Evolutionary conservation across 2,797 vertebrate species (phyloP).

Genomic region (Dicrostonyx torquatus): DNA sequence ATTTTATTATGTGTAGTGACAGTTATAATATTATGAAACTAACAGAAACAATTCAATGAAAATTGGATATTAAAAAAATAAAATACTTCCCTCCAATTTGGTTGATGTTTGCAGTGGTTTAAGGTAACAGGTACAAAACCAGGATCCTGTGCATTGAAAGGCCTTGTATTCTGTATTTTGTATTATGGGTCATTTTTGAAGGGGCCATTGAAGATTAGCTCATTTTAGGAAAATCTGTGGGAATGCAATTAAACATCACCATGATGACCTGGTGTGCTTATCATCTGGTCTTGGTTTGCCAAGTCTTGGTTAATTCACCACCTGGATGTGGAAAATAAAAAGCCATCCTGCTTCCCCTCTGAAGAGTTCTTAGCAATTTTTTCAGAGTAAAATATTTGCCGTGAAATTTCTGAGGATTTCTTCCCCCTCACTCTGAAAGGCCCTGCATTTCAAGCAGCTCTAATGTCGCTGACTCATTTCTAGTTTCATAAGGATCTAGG

Average conservation of each 20-base stretch:
- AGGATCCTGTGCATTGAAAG: background rate
- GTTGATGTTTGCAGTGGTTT: background rate
- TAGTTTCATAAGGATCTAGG: conserved; percentile 76
- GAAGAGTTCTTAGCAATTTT: conserved; percentile 74
- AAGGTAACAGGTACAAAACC: background rate
- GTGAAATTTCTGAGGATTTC: conserved; percentile 77
- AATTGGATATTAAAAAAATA: background rate
- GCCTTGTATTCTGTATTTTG: background rate
- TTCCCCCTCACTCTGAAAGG: conserved; percentile 67
- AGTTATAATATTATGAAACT: background rate
- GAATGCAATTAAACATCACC: background rate
- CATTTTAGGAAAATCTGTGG: conserved; percentile 3
- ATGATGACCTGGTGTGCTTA: background rate
- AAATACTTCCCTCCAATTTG: background rate
- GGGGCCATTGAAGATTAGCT: background rate
- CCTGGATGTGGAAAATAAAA: conserved; percentile 57
- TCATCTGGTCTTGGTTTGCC: background rate
- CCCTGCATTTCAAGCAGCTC: conserved; percentile 77
- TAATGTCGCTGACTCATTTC: conserved; percentile 81
- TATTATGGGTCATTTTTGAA: background rate
- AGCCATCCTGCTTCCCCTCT: conserved; percentile 25
- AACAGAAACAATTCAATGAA: background rate
- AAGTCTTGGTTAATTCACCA: conserved; percentile 44
- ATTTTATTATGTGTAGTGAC: background rate
- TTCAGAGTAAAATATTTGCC: conserved; percentile 71